Percentiles rank a stretch among this genome's conserved stretches.
These are phyloP conservation scores for Strix occidentalis DNA, from an alignment of 2,797 vertebrate genomes.

Conservation along the genomic window DNA sequence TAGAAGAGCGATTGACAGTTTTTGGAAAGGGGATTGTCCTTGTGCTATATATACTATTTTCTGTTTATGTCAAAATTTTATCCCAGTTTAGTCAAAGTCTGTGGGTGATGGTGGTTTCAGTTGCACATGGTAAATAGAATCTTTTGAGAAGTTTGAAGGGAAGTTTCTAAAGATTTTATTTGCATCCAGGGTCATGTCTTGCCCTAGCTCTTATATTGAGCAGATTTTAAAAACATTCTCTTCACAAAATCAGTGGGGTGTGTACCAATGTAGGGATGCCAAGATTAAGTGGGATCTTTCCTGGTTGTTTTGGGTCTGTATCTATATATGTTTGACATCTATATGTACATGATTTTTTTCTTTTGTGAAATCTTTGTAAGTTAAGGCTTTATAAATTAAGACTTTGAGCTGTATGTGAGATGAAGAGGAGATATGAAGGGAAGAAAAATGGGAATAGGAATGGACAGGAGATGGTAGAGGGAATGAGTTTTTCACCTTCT, in stretches of 20 bases:
- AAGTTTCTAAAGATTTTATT: not conserved
- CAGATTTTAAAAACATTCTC: not conserved
- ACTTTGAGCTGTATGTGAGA: not conserved
- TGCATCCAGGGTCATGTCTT: not conserved
- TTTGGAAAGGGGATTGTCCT: not conserved
- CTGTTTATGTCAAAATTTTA: not conserved
- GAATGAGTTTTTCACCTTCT: not conserved
- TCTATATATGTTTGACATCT: not conserved
- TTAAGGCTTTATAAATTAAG: not conserved
- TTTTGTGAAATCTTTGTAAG: not conserved
- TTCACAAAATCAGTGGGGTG: not conserved
- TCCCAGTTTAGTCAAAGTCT: not conserved
- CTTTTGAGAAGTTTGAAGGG: not conserved
- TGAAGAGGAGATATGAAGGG: not conserved
- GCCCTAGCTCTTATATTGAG: not conserved
- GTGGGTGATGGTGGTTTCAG: not conserved
- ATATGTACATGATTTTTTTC: not conserved
- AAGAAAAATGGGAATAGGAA: not conserved
- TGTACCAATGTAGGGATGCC: not conserved
- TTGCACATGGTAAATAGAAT: no score
- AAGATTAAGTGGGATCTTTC: not conserved
- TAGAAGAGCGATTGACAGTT: not conserved
- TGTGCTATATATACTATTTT: not conserved
- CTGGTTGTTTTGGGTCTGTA: not conserved
- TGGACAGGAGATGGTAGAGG: not conserved